Evolutionary conservation across 2,797 vertebrate genomes (phyloP), one percentile per base, ranked within the genome.

Genomic region (Leucoraja ocellata): DNA sequence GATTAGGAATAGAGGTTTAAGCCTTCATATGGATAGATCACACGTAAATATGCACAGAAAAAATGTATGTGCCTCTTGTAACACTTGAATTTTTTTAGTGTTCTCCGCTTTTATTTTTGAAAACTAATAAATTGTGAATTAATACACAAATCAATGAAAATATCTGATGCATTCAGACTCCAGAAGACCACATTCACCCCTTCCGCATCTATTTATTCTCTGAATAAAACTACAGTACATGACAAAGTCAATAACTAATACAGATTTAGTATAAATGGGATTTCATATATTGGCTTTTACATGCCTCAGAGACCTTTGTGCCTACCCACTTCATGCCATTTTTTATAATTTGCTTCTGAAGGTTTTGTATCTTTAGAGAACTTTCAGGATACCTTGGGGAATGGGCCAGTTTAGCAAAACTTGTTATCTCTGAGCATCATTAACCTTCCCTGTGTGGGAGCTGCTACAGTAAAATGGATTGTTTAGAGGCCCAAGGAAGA

Each of bases 301-400:
- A 0, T 93, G 93, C 93, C 93, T 95, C 93, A 73, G 94, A 94
- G 94, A 94, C 93, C 93, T 93, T 84, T 28, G 28, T 83, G 8
- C 77, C 81, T 94, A 81, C 91, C 0, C n/a, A 74, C 71, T 94
- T 94, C 91, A 4, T 94, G 86, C 91, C 93, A 80, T 93, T 83
- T 54, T 71, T 93, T 80, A 93, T 63, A 91, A 88, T 95, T 94
- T 93, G 93, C 10, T 93, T 88, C 94, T 94, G 94, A 95, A 95
- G 94, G 93, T 71, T 63, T 71, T 91, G 94, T 92, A 46, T 92
- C 46, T 79, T 93, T 86, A 93, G 94, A 95, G 91, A 95, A 95
- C 94, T 94, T 95, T 94, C 95, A 93, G 93, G 65, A 7, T 92
- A 65, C 91, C 93, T 95, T 81, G 0, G 93, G 94, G 77, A 93